Evolutionary conservation across 2,113 vertebrate genomes (phyloP).

Genomic region (Syngnathoides biaculeatus): DNA sequence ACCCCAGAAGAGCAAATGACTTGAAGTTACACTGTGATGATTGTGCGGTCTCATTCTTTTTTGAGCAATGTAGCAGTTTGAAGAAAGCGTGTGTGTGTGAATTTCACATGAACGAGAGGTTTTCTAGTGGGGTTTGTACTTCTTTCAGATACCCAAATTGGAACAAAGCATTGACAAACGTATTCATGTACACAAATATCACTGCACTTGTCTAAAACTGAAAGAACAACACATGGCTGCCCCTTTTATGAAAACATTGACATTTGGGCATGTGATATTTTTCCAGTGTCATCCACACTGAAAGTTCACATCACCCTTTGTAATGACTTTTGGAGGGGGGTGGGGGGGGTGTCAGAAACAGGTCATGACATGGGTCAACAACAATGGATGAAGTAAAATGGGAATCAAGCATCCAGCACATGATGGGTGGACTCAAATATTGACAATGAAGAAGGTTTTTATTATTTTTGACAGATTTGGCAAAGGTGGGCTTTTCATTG

Average conservation of each 20-base stretch:
- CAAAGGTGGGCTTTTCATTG: too few relatives aligned
- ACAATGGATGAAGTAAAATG: neutral
- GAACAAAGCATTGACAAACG: conserved; percentile 1
- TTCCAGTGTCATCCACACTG: conserved; percentile 12
- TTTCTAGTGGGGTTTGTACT: conserved; percentile 1
- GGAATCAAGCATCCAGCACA: neutral
- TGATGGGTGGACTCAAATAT: neutral
- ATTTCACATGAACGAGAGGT: conserved; percentile 11
- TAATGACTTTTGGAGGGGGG: neutral
- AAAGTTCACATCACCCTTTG: conserved; percentile 9
- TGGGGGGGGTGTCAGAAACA: conserved; percentile 20
- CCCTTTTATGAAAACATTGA: conserved; percentile 30
- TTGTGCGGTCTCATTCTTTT: neutral
- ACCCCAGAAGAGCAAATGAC: neutral
- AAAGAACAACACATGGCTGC: conserved; percentile 12
- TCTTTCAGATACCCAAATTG: conserved; percentile 16
- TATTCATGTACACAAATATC: conserved; percentile 27
- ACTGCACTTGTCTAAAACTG: conserved; percentile 18
- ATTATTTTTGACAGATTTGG: too few relatives aligned
- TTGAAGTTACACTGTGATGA: too few relatives aligned
- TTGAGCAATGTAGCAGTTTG: neutral
- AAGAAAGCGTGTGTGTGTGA: neutral
- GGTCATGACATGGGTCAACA: neutral
- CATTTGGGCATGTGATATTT: conserved; percentile 46
- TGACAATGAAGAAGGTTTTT: neutral